Conservation (phyloP, 2,797 vertebrate species). For the Malurus splendens region DNA sequence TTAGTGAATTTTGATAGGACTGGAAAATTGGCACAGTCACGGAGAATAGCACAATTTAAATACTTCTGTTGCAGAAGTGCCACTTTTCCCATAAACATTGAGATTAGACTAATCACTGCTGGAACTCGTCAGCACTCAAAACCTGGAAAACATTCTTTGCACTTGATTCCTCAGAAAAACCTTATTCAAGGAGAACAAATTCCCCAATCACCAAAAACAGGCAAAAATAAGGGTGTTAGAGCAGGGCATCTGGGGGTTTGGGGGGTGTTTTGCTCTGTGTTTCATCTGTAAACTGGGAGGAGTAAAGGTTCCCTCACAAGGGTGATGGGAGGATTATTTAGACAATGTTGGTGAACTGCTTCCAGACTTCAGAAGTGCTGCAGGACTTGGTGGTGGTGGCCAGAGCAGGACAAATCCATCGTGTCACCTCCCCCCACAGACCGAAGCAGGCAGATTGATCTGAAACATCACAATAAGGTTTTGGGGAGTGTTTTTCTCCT, state of each 20-base stretch:
- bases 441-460: neutral
- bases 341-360: neutral
- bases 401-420: neutral
- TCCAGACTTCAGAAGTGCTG: neutral
- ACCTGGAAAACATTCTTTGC: neutral
- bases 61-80: slow-evolving; percentile 22
- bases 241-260: neutral
- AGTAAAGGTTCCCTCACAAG: neutral
- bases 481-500: neutral
- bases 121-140: neutral
- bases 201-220: neutral
- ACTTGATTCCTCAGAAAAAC: neutral
- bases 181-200: neutral
- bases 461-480: neutral
- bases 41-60: slow-evolving; percentile 39
- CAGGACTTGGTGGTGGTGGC: neutral
- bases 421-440: neutral
- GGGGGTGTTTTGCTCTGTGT: rapidly evolving
- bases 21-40: slow-evolving; percentile 1
- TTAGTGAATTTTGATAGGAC: slow-evolving; percentile 16
- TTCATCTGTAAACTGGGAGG: neutral
- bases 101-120: slow-evolving; percentile 25
- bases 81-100: slow-evolving; percentile 36
- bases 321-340: neutral
- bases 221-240: neutral